Evolutionary conservation across 2,797 vertebrate genomes (phyloP).

Genomic region (Lindbergichthys nudifrons): DNA sequence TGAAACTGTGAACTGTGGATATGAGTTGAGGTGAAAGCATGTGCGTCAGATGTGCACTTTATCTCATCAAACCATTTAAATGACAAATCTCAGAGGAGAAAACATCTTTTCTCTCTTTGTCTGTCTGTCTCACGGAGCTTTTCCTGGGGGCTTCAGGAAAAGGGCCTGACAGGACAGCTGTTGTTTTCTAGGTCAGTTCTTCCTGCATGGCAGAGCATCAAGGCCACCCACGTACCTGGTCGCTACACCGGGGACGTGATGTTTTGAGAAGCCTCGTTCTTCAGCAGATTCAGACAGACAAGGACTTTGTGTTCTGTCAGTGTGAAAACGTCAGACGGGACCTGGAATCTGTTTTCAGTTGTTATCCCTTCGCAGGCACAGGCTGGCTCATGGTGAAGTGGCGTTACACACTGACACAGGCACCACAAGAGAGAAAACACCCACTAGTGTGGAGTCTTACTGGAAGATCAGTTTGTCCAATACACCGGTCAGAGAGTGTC

Average conservation of each 20-base stretch:
- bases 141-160: conserved; percentile 28
- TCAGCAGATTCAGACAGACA: conserved; percentile 66
- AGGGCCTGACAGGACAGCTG: conserved; percentile 58
- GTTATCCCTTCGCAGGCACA: conserved; percentile 56
- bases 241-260: conserved; percentile 52
- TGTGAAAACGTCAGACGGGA: conserved; percentile 62
- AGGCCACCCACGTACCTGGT: conserved; percentile 68
- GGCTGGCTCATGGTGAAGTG: conserved; percentile 48
- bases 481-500: conserved; percentile 18
- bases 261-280: conserved; percentile 64
- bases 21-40: conserved; percentile 19
- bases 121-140: conserved; percentile 13
- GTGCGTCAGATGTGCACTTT: not conserved
- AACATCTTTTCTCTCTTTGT: conserved; percentile 29
- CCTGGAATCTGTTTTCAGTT: conserved; percentile 63
- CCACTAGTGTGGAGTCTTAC: conserved; percentile 12
- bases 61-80: conserved; percentile 38
- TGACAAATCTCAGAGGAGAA: conserved; percentile 53
- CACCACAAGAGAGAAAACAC: conserved; percentile 1
- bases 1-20: conserved; percentile 18
- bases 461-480: conserved; percentile 39
- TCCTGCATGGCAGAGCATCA: conserved; percentile 66
- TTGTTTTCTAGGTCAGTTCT: conserved; percentile 72
- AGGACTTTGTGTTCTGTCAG: conserved; percentile 70
- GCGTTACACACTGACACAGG: conserved; percentile 44